Evolutionary conservation across 2,797 vertebrate genomes (phyloP), one percentile per base, ranked within the genome.

Genomic region (Myiothlypis coronata): DNA sequence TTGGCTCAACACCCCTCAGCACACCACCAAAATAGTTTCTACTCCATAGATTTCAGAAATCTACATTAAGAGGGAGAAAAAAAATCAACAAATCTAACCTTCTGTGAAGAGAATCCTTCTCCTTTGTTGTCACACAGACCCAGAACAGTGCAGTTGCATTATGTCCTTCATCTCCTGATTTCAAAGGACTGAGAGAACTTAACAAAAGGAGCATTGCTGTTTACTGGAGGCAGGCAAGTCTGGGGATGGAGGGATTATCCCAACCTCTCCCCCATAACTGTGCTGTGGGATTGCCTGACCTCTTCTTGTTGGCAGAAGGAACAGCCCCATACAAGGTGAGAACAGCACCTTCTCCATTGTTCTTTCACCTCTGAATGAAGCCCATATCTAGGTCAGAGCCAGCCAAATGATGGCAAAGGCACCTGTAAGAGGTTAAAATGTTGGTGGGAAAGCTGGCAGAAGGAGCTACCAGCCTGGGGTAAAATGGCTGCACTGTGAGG

Each of bases 191-290:
- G 49, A 50, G 7, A 83, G 24, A 79, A 86, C 59, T 82, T 43
- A 71, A 63, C 8, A 11, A 65, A 77, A 8, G 41, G 10, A 83
- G 0, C 14, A 17, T 23, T 1, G 0, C 3, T 0, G 0, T 64
- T 14, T 46, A 9, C 41, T 39, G 72, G 41, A 92, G 4, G 5
- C 26, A 84, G 44, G 14, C 14, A 50, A 74, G 4, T n/a, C 35
- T 88, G 28, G 43, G 27, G 17, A 44, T 28, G 10, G 14, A 35
- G 27, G 11, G 11, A 23, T 88, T 50, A 39, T 41, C 23, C 12
- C n/a, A 69, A 2, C 11, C 5, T 95, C 23, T 84, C 1, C 16
- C 21, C 10, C 28, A 34, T 20, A 57, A 26, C 27, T 78, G 12
- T 43, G 35, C 32, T 22, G 1, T 19, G 26, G 26, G 23, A 26